These are phyloP conservation scores for Microplitis deprimator DNA, from an alignment of 2,888 invertebrate genomes.

Conservation along the genomic window DNA sequence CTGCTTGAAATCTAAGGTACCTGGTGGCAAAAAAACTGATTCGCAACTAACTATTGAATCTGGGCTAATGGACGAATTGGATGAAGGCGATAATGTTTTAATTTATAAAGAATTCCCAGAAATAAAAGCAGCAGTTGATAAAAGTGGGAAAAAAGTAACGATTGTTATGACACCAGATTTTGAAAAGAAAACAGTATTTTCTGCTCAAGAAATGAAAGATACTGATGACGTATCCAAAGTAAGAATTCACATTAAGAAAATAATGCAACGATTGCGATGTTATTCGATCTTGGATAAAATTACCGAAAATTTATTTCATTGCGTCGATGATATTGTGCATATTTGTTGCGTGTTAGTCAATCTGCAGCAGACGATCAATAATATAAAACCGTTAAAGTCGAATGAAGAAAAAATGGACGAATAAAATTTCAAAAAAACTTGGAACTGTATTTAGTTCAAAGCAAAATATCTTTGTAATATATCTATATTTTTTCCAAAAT, in stretches of 20 bases:
- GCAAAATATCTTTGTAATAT: too few species aligned
- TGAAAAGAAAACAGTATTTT: conserved; percentile 18
- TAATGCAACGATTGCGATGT: conserved; percentile 18
- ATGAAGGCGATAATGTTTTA: conserved; percentile 21
- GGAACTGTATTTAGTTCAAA: too few species aligned
- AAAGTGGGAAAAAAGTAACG: conserved; percentile 22
- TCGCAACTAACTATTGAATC: background rate
- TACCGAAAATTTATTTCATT: conserved; percentile 15
- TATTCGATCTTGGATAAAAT: conserved; percentile 22
- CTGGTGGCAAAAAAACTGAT: background rate
- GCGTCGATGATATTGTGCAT: conserved; percentile 23
- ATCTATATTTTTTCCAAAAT: too few species aligned
- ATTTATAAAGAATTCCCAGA: background rate
- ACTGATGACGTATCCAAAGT: background rate
- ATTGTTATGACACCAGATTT: conserved; percentile 18
- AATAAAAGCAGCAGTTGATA: conserved; percentile 14
- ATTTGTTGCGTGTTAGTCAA: conserved; percentile 26
- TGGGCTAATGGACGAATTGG: conserved; percentile 13
- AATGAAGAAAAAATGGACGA: too few species aligned
- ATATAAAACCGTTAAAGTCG: too few species aligned
- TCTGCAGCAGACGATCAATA: background rate
- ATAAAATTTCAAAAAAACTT: too few species aligned
- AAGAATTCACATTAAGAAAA: conserved; percentile 16
- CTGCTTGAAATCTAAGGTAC: conserved; percentile 12
- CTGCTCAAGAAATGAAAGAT: background rate